These are phyloP conservation scores for Aphaenogaster rudis DNA, from an alignment of 1,140 invertebrate species.

Conservation along the genomic window DNA sequence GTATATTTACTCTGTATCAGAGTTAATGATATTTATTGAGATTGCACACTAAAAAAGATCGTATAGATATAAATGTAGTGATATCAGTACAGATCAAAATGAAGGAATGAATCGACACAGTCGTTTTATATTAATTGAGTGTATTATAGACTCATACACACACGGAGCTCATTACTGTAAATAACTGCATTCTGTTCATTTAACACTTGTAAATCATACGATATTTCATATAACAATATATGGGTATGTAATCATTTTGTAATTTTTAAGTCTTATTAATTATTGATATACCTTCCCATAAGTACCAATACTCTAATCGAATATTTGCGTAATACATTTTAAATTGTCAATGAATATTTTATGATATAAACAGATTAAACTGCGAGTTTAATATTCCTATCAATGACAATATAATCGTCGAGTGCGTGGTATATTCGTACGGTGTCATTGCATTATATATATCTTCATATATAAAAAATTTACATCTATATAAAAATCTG, in stretches of 20 bases:
- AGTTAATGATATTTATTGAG: conserved; percentile 80
- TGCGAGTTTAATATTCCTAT: background rate
- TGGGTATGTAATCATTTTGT: conserved; percentile 45
- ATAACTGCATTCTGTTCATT: conserved; percentile 77
- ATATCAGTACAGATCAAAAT: conserved; percentile 1
- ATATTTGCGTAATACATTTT: background rate
- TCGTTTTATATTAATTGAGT: conserved; percentile 61
- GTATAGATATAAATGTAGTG: conserved; percentile 22
- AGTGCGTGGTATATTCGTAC: background rate
- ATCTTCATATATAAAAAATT: conserved; percentile 43
- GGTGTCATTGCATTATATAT: background rate
- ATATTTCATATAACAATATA: conserved; percentile 63
- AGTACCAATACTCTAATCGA: background rate
- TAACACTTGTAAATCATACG: conserved; percentile 72
- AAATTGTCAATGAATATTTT: conserved; percentile 22
- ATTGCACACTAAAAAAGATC: conserved; percentile 9
- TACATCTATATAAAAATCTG: conserved; percentile 52
- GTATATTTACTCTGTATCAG: conserved; percentile 80
- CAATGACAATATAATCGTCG: conserved; percentile 10
- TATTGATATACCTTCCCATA: conserved; percentile 51
- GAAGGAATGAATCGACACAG: background rate
- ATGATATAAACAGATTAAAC: conserved; percentile 8
- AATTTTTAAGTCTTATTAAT: conserved; percentile 42
- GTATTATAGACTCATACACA: conserved; percentile 63
- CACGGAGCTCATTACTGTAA: conserved; percentile 76